phyloP scores from a whole-genome alignment of 37 sponge, comb jelly and placozoan genomes.

The Axinella damicornis region DNA sequence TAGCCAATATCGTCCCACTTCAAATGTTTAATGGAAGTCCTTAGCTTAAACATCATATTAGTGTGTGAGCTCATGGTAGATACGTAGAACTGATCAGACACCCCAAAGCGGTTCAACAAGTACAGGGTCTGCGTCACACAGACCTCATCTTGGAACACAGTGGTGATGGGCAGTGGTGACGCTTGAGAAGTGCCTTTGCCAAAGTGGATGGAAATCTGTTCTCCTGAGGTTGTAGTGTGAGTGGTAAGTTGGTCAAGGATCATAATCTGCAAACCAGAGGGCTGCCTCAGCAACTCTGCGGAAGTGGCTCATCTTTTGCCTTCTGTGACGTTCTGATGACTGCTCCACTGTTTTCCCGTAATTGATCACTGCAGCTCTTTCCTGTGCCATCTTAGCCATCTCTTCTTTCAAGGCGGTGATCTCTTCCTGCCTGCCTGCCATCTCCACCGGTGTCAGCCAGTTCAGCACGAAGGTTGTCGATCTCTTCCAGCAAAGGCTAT shows the following conservation, averaged over 20 bases:
- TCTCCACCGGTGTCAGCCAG: too few species aligned
- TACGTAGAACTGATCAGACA: conserved; percentile 21
- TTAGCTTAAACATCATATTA: too few species aligned
- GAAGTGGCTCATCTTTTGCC: background rate
- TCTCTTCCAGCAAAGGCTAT: too few species aligned
- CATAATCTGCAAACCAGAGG: background rate
- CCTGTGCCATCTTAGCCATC: too few species aligned
- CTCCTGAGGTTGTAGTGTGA: background rate
- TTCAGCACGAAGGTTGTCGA: too few species aligned
- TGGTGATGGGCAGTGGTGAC: background rate
- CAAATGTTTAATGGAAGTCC: too few species aligned
- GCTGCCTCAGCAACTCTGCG: background rate
- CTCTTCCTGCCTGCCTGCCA: too few species aligned
- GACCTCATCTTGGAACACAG: background rate
- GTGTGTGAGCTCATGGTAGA: too few species aligned
- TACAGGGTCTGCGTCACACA: background rate
- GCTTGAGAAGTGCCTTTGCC: background rate
- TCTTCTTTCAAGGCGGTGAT: too few species aligned
- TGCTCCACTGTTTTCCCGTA: background rate
- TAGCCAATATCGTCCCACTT: too few species aligned
- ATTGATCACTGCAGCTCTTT: too few species aligned
- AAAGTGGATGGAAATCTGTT: background rate
- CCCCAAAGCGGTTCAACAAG: conserved; percentile 3
- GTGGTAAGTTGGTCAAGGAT: background rate
- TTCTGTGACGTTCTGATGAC: background rate